Evolutionary conservation across 1,140 invertebrate species (phyloP).

Genomic region (Hyphantria cunea): DNA sequence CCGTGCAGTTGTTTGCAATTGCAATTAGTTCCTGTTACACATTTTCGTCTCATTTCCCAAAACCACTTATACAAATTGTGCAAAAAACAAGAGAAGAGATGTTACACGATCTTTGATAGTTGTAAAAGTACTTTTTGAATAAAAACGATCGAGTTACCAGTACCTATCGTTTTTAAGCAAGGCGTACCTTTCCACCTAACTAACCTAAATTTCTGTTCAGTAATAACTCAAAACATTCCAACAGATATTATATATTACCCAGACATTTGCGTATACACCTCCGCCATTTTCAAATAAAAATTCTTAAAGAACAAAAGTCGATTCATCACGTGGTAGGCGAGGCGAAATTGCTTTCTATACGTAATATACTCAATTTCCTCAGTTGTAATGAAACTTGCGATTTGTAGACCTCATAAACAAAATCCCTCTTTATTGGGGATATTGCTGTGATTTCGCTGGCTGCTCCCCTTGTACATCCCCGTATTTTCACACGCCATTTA

Average conservation of each 20-base stretch:
- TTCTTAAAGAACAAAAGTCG: neutral
- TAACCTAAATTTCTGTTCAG: neutral
- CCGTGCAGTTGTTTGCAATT: too few relatives aligned
- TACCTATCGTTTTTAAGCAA: too few relatives aligned
- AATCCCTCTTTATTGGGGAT: slow-evolving; percentile 62
- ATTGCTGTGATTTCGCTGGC: slow-evolving; percentile 5
- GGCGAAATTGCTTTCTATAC: slow-evolving; percentile 62
- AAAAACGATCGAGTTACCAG: too few relatives aligned
- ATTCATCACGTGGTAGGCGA: neutral
- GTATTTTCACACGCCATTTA: slow-evolving; percentile 2
- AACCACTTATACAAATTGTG: too few relatives aligned
- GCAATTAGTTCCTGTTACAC: too few relatives aligned
- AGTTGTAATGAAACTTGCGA: slow-evolving; percentile 66
- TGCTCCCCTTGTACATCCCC: slow-evolving; percentile 1
- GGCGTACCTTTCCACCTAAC: too few relatives aligned
- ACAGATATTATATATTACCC: neutral
- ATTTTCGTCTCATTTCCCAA: too few relatives aligned
- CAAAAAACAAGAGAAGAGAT: too few relatives aligned
- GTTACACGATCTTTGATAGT: too few relatives aligned
- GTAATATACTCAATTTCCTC: slow-evolving; percentile 62
- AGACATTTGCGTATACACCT: neutral
- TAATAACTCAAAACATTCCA: neutral
- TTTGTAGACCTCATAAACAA: slow-evolving; percentile 70
- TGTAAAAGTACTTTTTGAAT: too few relatives aligned
- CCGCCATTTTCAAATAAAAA: neutral